Evolutionary conservation across 2,113 vertebrate species (phyloP), one percentile per base, ranked within the genome.

Genomic region (Salminus brasiliensis): DNA sequence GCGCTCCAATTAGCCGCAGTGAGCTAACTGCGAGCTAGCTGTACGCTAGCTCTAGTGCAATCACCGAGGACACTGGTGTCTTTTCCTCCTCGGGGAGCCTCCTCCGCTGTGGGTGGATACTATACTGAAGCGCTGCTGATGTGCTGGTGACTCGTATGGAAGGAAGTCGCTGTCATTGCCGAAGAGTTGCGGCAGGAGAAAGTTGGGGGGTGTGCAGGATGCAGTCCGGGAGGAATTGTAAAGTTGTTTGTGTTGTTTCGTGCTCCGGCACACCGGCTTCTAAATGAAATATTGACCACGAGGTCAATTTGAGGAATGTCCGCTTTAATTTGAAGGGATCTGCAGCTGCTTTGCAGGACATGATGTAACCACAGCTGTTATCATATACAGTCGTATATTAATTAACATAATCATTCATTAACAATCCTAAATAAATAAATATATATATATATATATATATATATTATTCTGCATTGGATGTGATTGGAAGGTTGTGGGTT

Each of bases 41-140:
- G 34, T 66, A 23, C 10, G 1, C 62, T n/a, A 21, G 32, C 34
- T 66, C 62, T 23, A n/a, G 62, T n/a, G 34, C 32, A n/a, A 16
- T 21, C n/a, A 66, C 6, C 6, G 36, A 66, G 62, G 32, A 66
- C 34, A 36, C 32, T 23, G 3, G 18, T 39, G 32, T 66, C 32
- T 66, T n/a, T 21, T n/a, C 62, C 62, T n/a, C 62, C 62, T n/a
- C 62, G 4, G 32, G 32, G 60, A 65, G 16, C 63, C n/a, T 68
- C 63, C 45, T 57, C 25, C 23, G 66, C 52, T n/a, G 74, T 77
- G 25, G 74, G 63, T 25, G 74, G 74, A 25, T 68, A 67, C 74
- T 30, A 49, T 77, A 67, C 62, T 21, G 23, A 67, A 76, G 25
- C 18, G 15, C 52, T 76, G 63, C 43, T 53, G 49, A 76, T 76